phyloP scores from a whole-genome alignment of 2,113 vertebrate genomes.

The Leptobrachium ailaonicum region DNA sequence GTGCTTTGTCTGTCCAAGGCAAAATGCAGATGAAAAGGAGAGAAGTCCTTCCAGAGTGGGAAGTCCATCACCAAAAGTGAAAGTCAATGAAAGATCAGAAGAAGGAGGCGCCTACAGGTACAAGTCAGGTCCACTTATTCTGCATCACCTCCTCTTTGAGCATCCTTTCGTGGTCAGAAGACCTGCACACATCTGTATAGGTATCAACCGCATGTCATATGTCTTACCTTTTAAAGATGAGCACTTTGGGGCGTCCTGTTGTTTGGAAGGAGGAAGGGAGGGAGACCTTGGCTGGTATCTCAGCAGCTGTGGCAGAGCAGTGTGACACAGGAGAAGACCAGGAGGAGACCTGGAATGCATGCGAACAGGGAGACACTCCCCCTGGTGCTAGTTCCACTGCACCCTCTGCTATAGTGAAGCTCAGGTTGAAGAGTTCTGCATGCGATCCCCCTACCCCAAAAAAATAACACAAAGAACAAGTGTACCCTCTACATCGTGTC shows the following conservation, averaged over 20 bases:
- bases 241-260: not conserved
- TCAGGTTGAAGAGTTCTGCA: not conserved
- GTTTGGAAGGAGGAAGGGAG: slow-evolving; percentile 4
- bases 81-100: not conserved
- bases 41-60: not conserved
- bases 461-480: too few relatives aligned
- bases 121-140: not conserved
- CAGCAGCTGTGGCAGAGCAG: not conserved
- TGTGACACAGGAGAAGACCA: not conserved
- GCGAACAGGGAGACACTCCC: not conserved
- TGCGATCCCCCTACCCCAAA: too few relatives aligned
- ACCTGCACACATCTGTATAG: not conserved
- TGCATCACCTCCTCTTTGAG: not conserved
- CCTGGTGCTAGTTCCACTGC: not conserved
- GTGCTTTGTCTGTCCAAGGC: too few relatives aligned
- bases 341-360: not conserved
- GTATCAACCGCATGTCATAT: not conserved
- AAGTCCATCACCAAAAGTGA: not conserved
- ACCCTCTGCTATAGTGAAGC: not conserved
- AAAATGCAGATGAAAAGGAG: too few relatives aligned
- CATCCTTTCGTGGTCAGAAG: not conserved
- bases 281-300: not conserved
- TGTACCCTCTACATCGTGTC: too few relatives aligned
- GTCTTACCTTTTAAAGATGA: slow-evolving; percentile 15
- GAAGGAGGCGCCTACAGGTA: not conserved